Base-by-base conservation (phyloP, 2,888 invertebrate genomes). In the Megaustenia siamemsis region DNA sequence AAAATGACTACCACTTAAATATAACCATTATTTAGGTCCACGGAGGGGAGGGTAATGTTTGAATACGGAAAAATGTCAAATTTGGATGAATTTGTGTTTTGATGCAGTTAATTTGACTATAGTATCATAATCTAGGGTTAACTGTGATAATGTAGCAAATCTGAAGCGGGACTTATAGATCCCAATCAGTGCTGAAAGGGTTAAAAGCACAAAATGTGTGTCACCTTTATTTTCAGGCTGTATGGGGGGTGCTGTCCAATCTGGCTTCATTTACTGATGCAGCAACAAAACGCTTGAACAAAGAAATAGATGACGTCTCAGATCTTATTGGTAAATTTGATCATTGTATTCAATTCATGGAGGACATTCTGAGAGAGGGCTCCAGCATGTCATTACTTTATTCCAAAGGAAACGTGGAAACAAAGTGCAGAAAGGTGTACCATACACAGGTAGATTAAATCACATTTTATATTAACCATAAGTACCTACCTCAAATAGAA, bases 281-380 rank as follows among this genome's bases (percentile, higher is more conserved):
- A 77, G 97, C 97, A 93, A 96, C 96, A 88, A 96, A 96, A 93
- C 97, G 97, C 69, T 95, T 98, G 71, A 96, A 96, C 90, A 97
- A 97, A 94, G 98, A 98, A 94, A 97, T 97, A 93, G 95, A 96
- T 81, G 97, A 97, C 75, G 94, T 98, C 75, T 96, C 97, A 92
- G 96, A 97, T 92, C 95, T 97, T 24, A 97, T 97, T 0, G 96
- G 96, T 92, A 96, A 97, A 93, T 97, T 98, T 28, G 97, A 97
- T 94, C 97, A 98, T 95, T 97, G 97, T 94, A 96, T 97, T 89
- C 96, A 96, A 88, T 97, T 98, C 94, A 97, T 97, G 83, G 96
- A 96, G 92, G 95, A 96, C 90, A 97, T 97, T 49, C 95, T 98
- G 76, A 96, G 89, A 24, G 89, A 90, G 35, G 92, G 91, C 1